Evolutionary conservation across 2,888 invertebrate species (phyloP), one percentile per base, ranked within the genome.

Genomic region (Chrysodeixis includens): DNA sequence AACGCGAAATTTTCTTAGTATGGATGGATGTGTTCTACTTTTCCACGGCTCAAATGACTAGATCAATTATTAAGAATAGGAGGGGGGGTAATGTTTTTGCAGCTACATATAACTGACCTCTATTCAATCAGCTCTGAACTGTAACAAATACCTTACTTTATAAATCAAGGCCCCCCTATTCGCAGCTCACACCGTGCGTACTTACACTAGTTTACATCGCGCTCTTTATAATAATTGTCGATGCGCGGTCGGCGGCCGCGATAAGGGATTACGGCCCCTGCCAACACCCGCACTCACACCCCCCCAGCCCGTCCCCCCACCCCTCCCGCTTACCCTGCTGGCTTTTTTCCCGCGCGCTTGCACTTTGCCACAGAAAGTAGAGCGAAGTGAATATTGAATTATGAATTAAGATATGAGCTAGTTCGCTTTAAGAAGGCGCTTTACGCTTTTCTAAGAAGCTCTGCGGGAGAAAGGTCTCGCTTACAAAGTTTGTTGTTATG

Each of bases 151-250:
- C 69, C 69, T 78, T 71, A 53, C 65, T 69, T 56, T 62, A 80
- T 80, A 80, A 79, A 78, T 74, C 75, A 72, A 62, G 51, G 62
- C 70, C 69, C 69, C n/a, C 60, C 61, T 63, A 69, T 78, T 73
- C 70, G 66, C 66, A 35, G 64, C 52, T 65, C 59, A 35, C 76
- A 71, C 72, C 72, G 72, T 57, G 66, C 74, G 74, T 79, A 82
- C 81, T 79, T 81, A 82, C 80, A 77, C 82, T 86, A 88, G 88
- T 89, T 89, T 88, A 84, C 84, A 81, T 84, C 85, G 74, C 73
- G 77, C 88, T 88, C 90, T 91, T 90, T 89, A 90, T 90, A 88
- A 90, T 92, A 92, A 93, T 92, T 92, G 92, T 86, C 89, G 91
- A 90, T 87, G 92, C 88, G 90, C 89, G 90, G 90, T 91, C 92